Conservation (phyloP, 2,113 vertebrate species). For the Motacilla tschutschensis region DNA sequence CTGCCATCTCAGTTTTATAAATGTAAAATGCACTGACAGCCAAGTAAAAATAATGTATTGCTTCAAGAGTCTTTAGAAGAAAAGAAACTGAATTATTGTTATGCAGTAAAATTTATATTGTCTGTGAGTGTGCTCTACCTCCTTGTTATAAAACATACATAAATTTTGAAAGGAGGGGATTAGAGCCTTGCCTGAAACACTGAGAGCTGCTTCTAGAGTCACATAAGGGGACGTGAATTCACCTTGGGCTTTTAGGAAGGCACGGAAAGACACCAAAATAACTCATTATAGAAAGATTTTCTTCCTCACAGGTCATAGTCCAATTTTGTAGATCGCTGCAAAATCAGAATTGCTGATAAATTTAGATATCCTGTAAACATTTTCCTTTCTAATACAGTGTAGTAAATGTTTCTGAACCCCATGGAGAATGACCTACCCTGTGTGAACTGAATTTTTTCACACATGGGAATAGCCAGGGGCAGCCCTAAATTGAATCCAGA, state of each 20-base stretch:
- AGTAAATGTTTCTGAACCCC: not conserved
- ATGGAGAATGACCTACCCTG: not conserved
- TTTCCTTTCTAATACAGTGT: not conserved
- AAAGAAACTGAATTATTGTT: constrained; percentile 31
- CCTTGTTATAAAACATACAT: not conserved
- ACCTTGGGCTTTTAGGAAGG: not conserved
- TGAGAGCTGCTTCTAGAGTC: not conserved
- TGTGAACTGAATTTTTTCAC: not conserved
- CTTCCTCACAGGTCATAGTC: not conserved
- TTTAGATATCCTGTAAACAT: not conserved
- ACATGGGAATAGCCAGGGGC: not conserved
- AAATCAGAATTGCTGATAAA: not conserved
- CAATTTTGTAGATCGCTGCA: not conserved
- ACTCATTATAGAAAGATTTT: not conserved
- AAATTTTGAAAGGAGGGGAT: not conserved
- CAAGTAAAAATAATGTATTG: constrained; percentile 24
- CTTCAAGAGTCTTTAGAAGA: constrained; percentile 19
- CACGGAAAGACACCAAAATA: not conserved
- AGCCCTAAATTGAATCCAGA: not conserved
- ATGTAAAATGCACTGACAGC: not conserved
- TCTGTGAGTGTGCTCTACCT: not conserved
- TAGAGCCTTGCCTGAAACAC: not conserved
- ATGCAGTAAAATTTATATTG: not conserved
- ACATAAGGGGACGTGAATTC: not conserved
- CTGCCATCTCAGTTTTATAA: constrained; percentile 10